A percentile compares a stretch with the other conserved stretches of the same genome.
phyloP scores from a whole-genome alignment of 2,888 invertebrate genomes.

The Lordiphosa andalusiaca region DNA sequence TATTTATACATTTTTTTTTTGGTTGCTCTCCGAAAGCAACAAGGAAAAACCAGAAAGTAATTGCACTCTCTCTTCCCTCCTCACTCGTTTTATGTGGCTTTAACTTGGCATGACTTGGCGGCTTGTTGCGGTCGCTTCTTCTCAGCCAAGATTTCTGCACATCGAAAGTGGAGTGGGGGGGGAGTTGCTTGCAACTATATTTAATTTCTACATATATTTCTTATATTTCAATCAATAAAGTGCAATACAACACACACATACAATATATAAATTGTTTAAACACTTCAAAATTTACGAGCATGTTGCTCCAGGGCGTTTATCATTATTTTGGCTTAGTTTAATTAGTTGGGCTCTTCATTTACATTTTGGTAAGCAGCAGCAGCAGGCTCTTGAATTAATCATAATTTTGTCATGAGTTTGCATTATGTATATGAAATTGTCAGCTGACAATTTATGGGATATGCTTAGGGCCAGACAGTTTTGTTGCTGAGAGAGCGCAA shows the following conservation, averaged over 20 bases:
- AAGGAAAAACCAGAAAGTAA: slow-evolving; percentile 63
- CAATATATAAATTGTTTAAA: neutral
- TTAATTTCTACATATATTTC: slow-evolving; percentile 46
- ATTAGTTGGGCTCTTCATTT: slow-evolving; percentile 21
- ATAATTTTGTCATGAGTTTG: slow-evolving; percentile 8
- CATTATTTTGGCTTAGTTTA: slow-evolving; percentile 19
- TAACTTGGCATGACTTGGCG: slow-evolving; percentile 53
- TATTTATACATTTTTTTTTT: slow-evolving; percentile 20
- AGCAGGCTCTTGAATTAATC: slow-evolving; percentile 7
- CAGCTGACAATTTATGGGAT: slow-evolving; percentile 47
- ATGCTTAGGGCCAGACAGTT: too few relatives aligned
- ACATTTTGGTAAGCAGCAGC: slow-evolving; percentile 1
- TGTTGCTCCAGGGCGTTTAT: slow-evolving; percentile 11
- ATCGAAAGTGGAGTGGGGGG: neutral
- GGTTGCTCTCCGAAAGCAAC: slow-evolving; percentile 52
- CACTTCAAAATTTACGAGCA: neutral
- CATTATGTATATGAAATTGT: slow-evolving; percentile 42
- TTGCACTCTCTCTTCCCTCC: slow-evolving; percentile 65
- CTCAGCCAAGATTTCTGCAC: neutral
- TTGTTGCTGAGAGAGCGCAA: neutral
- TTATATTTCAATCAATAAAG: slow-evolving; percentile 8
- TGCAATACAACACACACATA: too few relatives aligned
- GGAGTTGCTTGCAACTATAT: slow-evolving; percentile 35
- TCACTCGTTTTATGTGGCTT: slow-evolving; percentile 37
- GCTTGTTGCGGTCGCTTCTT: slow-evolving; percentile 42